Conservation (phyloP, 2,888 invertebrate genomes). For the Pinctada fucata region DNA sequence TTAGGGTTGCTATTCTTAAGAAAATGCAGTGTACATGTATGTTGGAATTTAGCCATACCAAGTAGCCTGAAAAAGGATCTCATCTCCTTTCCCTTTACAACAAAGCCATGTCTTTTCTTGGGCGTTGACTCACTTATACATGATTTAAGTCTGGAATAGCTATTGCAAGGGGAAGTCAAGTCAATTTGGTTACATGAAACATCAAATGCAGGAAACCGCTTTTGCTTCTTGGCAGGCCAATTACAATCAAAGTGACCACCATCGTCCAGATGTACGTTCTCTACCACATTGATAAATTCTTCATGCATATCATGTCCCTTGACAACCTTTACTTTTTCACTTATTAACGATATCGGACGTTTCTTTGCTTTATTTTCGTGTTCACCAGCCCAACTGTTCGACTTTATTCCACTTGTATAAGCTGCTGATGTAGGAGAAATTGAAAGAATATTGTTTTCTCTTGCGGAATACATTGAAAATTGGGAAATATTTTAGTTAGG, state of each 20-base stretch:
- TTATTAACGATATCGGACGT: not conserved
- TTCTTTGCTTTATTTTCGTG: not conserved
- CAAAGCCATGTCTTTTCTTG: slow-evolving; percentile 52
- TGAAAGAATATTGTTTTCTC: not conserved
- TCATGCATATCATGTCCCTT: slow-evolving; percentile 11
- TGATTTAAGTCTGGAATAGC: not conserved
- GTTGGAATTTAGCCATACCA: too few relatives aligned
- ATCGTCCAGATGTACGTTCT: slow-evolving; percentile 4
- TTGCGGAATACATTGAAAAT: not conserved
- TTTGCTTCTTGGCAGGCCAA: not conserved
- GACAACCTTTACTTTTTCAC: slow-evolving; percentile 12
- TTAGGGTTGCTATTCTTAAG: too few relatives aligned
- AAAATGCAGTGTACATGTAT: too few relatives aligned
- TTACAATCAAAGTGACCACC: not conserved
- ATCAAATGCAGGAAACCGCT: slow-evolving; percentile 2
- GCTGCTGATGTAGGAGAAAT: not conserved
- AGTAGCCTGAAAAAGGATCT: slow-evolving; percentile 67
- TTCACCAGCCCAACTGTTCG: not conserved
- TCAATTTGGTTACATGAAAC: too few relatives aligned
- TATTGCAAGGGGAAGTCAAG: too few relatives aligned
- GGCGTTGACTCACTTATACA: not conserved
- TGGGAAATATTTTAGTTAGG: not conserved
- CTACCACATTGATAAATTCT: slow-evolving; percentile 13
- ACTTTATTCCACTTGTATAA: not conserved
- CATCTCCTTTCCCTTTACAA: slow-evolving; percentile 69